Evolutionary conservation across 2,113 vertebrate species (phyloP).

Genomic region (Tragulus kanchil): DNA sequence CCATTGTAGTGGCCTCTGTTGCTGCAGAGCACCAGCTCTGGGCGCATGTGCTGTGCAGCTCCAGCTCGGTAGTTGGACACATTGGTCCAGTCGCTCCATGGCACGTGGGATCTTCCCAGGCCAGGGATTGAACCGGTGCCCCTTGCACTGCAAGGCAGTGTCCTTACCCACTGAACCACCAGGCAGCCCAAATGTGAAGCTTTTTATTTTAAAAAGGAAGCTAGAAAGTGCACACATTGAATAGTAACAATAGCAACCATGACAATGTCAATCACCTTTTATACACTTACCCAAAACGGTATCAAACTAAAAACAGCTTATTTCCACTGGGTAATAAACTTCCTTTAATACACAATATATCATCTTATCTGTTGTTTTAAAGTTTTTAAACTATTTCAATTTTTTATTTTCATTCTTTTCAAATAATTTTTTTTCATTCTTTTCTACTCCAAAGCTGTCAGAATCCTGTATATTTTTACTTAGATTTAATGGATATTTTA

Average conservation of each 20-base stretch:
- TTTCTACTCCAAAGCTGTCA: background rate
- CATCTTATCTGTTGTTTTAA: background rate
- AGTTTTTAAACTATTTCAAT: background rate
- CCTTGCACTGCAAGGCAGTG: too few species aligned
- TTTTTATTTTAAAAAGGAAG: background rate
- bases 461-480: background rate
- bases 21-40: too few species aligned
- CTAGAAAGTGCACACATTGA: background rate
- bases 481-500: conserved; percentile 23
- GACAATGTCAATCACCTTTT: background rate
- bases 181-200: background rate
- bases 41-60: too few species aligned
- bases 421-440: conserved; percentile 23
- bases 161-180: too few species aligned
- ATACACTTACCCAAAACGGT: accelerated
- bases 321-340: background rate
- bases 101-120: too few species aligned
- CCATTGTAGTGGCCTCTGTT: too few species aligned
- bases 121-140: too few species aligned
- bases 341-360: background rate
- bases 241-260: background rate
- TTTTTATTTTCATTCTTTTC: background rate
- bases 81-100: too few species aligned
- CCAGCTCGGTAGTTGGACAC: too few species aligned
- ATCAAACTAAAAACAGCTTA: background rate